Base-by-base conservation (phyloP, 2,113 vertebrate genomes). In the Syngnathus scovelli region DNA sequence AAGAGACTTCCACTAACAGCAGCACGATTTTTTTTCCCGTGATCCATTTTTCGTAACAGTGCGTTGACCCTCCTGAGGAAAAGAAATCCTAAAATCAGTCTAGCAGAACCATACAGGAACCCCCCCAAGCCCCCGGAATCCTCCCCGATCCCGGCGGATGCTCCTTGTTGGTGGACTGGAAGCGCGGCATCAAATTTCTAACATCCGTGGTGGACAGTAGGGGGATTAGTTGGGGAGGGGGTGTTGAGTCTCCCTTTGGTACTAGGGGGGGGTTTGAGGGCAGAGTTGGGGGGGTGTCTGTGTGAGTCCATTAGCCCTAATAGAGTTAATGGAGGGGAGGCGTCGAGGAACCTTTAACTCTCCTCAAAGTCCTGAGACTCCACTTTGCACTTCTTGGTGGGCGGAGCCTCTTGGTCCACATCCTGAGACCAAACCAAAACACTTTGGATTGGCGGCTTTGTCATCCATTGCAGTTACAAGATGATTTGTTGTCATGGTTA, bases 331-430 rank as follows among this genome's bases (percentile, higher is more conserved):
- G 77, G 80, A 66, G 73, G 72, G 85, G 59, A 38, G 56, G 38
- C 64, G 59, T 59, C 72, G 74, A 73, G 76, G 64, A 73, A 61
- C 8, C 63, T 89, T 93, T 96, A 98, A 91, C 94, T 95, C 88
- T 95, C 94, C 78, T 95, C 94, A 67, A 92, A 89, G 78, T 89
- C 94, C 90, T 93, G 94, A 87, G 94, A 89, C 88, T 98, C 95
- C 89, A 90, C 83, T 93, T 98, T 98, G 90, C 92, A 92, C 88
- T 98, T 98, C 93, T 98, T 98, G 78, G 84, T 93, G 86, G 94
- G 93, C 18, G 94, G 95, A 54, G 83, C 90, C 77, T 94, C 95
- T 36, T 87, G 89, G 88, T 97, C 94, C 83, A 91, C 90, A 86
- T 98, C 95, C 96, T 98, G 51, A 11, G 51, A 72, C 16, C 44